Evolutionary conservation across 2,888 invertebrate genomes (phyloP), one percentile per base, ranked within the genome.

Genomic region (Leucophenga maculata): DNA sequence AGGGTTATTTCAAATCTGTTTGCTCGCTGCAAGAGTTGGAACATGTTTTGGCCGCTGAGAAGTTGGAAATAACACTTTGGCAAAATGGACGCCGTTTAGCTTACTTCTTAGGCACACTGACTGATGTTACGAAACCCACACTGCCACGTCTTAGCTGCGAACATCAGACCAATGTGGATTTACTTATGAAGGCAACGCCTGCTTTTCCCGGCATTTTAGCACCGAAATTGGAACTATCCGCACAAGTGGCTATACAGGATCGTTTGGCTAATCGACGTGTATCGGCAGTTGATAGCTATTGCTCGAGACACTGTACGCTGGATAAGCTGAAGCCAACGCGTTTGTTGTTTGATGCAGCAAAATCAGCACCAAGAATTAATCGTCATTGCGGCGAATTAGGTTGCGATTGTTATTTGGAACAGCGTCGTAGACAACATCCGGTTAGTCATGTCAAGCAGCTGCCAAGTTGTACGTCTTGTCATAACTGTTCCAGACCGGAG

Each of bases 151-250:
- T 83, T 0, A 79, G 76, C 8, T 88, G 88, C 67, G 79, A 73
- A 1, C 88, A 88, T 71, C 78, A 78, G 64, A 77, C 80, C 13
- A 86, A 84, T 22, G 84, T 85, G 0, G 87, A 87, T 71, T 71
- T 88, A 46, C 74, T 88, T 31, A 86, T 88, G 88, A 85, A 80
- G 74, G 84, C 86, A 6, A 86, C 88, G 1, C 76, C 83, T 1
- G 86, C 86, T 22, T 88, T 88, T 80, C 88, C 88, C 20, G 88
- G 88, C 16, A 87, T 88, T 4, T 76, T 88, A 67, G 83, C 87
- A 1, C 88, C 88, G 1, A 88, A 87, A 67, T 76, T 87, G n/a
- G 88, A 88, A 75, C 74, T 88, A 0, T 81, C 85, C 0, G 84
- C 85, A 0, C 73, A 81, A 1, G 69, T 86, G 6, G 74, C 71